Evolutionary conservation across 2,797 vertebrate genomes (phyloP).

Genomic region (Melanotaenia maccullochi): DNA sequence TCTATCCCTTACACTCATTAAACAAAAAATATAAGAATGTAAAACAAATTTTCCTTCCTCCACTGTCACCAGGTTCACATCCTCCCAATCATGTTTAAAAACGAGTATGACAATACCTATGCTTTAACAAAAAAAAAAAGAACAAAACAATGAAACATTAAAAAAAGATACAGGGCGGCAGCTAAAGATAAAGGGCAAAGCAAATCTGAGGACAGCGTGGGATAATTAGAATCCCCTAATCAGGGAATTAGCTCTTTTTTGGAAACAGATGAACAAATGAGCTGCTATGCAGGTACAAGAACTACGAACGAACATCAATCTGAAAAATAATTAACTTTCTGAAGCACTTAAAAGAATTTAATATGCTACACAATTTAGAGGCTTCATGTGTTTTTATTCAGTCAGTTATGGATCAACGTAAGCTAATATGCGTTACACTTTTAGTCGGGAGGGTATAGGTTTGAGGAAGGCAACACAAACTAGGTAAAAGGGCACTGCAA

Average conservation of each 20-base stretch:
- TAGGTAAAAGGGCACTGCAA: conserved; percentile 59
- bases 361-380: conserved; percentile 41
- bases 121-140: conserved; percentile 59
- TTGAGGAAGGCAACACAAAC: conserved; percentile 61
- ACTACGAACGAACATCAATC: conserved; percentile 16
- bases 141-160: conserved; percentile 29
- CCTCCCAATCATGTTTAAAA: conserved; percentile 52
- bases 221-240: conserved; percentile 23
- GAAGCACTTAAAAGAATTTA: conserved; percentile 27
- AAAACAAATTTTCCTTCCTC: conserved; percentile 66
- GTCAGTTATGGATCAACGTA: conserved; percentile 19
- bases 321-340: conserved; percentile 22
- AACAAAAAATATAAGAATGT: conserved; percentile 74
- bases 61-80: conserved; percentile 56
- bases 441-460: conserved; percentile 25
- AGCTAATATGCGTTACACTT: conserved; percentile 27
- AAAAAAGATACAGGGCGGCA: conserved; percentile 72
- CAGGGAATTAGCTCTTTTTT: conserved; percentile 15
- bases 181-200: conserved; percentile 69
- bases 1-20: conserved; percentile 59
- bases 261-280: conserved; percentile 45
- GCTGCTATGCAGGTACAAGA: conserved; percentile 33
- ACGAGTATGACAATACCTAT: conserved; percentile 68
- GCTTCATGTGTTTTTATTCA: conserved; percentile 43
- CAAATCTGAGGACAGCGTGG: conserved; percentile 30